Evolutionary conservation across 1,140 invertebrate genomes (phyloP), one percentile per base, ranked within the genome.

Genomic region (Megalonaias nervosa): DNA sequence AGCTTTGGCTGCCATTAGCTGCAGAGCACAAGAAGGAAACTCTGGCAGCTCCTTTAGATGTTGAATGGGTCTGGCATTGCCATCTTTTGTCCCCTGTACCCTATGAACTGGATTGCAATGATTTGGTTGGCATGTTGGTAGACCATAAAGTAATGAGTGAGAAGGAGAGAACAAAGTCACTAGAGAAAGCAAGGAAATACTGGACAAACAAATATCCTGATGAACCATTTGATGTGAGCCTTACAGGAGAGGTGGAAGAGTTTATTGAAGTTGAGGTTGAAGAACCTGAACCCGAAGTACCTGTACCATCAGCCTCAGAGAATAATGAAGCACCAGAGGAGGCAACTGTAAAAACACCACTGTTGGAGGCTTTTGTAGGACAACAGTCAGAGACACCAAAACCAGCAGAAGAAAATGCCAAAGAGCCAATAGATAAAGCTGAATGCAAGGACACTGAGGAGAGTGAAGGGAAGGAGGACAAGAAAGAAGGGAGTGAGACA

Each of bases 21-120:
- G 86, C 90, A 6, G 85, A 89, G 69, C 71, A 87, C 56, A 38
- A 79, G 12, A 74, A 83, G 0, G 80, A 86, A 71, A 66, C 73
- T 67, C 68, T 88, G 48, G 87, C 88, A 71, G 91, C 92, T 5
- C 92, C 92, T 31, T 71, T 91, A 23, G 92, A 92, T 81, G 88
- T 92, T 21, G 91, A 92, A 71, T 92, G 92, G 92, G 82, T 92
- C 12, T 92, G 92, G 92, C 91, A 92, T 77, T 90, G 89, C 67
- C 92, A 91, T 67, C 84, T 93, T 86, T 80, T 92, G 15, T 85
- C 88, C n/a, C 92, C 92, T 55, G 69, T 84, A 13, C 72, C 82
- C 38, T 92, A 92, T 79, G 87, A 85, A 74, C 85, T 85, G 73
- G 92, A 92, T 77, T 92, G 92, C 79, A 79, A 85, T 67, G 62